Percentiles rank a stretch among this genome's conserved stretches.
phyloP scores from a whole-genome alignment of 1,140 invertebrate species.

The Holcopasites calliopsidis region DNA sequence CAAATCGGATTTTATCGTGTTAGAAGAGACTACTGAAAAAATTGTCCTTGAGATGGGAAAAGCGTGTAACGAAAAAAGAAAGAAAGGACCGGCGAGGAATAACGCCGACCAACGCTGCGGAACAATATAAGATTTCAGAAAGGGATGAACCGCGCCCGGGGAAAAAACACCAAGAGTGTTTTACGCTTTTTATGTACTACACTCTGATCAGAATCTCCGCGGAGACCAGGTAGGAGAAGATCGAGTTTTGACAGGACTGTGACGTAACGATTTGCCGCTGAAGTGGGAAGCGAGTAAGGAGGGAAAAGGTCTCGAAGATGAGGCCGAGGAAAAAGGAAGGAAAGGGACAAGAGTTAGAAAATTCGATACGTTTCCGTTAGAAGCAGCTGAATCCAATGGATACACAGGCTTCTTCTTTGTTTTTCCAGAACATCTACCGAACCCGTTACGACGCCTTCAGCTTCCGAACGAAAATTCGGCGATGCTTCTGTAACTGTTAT shows the following conservation, averaged over 20 bases:
- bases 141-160: constrained; percentile 16
- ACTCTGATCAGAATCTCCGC: constrained; percentile 34
- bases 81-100: too few relatives aligned
- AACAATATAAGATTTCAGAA: constrained; percentile 28
- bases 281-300: constrained; percentile 7
- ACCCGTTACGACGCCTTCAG: neutral
- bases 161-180: constrained; percentile 11
- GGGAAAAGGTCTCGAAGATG: neutral
- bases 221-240: constrained; percentile 33
- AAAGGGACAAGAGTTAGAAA: constrained; percentile 14
- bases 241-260: constrained; percentile 46
- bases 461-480: neutral
- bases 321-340: neutral
- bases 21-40: neutral
- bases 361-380: constrained; percentile 49
- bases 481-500: neutral
- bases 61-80: neutral
- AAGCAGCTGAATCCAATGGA: constrained; percentile 23
- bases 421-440: constrained; percentile 18
- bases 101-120: neutral
- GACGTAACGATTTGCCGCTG: constrained; percentile 40
- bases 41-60: neutral
- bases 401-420: constrained; percentile 14
- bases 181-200: neutral
- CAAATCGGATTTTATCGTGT: neutral